Base-by-base conservation (phyloP, 2,797 vertebrate species). In the Rhabdomys pumilio region DNA sequence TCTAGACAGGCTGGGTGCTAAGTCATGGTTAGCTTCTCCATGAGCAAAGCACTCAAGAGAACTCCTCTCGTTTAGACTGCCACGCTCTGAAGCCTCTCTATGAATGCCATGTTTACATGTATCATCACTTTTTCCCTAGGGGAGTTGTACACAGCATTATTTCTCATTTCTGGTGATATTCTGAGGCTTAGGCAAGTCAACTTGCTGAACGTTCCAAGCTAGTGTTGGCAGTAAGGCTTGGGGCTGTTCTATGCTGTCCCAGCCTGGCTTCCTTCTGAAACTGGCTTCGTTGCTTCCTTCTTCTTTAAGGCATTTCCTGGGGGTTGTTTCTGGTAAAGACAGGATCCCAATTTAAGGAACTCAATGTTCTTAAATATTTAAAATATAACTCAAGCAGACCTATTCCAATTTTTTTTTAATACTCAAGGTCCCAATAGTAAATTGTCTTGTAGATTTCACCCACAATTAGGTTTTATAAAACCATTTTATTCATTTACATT, bases 341-440 rank as follows among this genome's bases (percentile, higher is more conserved):
- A 65, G 11, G 83, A 84, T 57, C 50, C 88, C 72, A 44, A 95
- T 84, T 92, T 22, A 57, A 96, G n/a, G 15, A 87, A 73, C 19
- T 69, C 55, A 50, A 85, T 83, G 57, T 86, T 44, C 59, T 90
- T 96, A 96, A 75, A 82, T 94, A 91, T 44, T 90, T 90, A 57
- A 91, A 93, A 86, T 6, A 81, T 79, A 81, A 72, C 89, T 61
- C 14, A 61, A 73, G 47, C 53, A 94, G 38, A 14, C 31, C 13
- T 75, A 79, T 63, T 4, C 15, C 75, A 34, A 44, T 38, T 72
- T 94, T 72, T 50, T 69, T 89, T 77, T 91, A n/a, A 8, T 31
- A 79, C 73, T 83, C 81, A 87, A 93, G 38, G 17, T 75, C 17
- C 63, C 24, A 90, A 38, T 57, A 90, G 38, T 50, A 94, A 93